Percentiles rank a stretch among this genome's conserved stretches.
Evolutionary conservation across 2,888 invertebrate species (phyloP).

Genomic region (Dicyrtoma fusca): DNA sequence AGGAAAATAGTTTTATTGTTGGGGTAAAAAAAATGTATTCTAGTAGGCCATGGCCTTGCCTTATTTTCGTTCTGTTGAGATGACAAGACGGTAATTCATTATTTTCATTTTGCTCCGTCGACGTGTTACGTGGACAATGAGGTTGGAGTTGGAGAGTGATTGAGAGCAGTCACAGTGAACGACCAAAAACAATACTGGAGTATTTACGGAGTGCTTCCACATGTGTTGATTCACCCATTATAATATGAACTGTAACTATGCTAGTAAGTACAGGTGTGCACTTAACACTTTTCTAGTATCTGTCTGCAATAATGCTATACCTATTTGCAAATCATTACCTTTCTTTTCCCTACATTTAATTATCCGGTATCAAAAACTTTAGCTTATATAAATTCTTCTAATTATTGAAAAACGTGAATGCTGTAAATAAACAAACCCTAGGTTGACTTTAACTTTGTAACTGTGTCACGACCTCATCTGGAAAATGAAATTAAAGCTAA

Average conservation of each 20-base stretch:
- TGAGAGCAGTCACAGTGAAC: constrained; percentile 28
- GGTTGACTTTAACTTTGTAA: too few species aligned
- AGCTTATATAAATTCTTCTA: not conserved
- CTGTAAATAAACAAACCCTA: too few species aligned
- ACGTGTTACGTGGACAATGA: constrained; percentile 18
- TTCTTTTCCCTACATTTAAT: too few species aligned
- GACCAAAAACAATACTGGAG: constrained; percentile 26
- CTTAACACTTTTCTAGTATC: too few species aligned
- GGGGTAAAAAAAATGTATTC: constrained; percentile 19
- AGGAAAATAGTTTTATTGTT: too few species aligned
- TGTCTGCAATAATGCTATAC: not conserved
- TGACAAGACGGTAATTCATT: constrained; percentile 13
- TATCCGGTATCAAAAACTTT: not conserved
- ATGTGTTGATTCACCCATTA: too few species aligned
- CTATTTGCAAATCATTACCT: not conserved
- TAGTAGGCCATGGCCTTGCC: constrained; percentile 38
- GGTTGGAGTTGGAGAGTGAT: constrained; percentile 9
- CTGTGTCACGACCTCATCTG: too few species aligned
- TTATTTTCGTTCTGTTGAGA: constrained; percentile 1
- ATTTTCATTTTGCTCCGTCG: constrained; percentile 6
- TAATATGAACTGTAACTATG: too few species aligned
- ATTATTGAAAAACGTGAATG: not conserved
- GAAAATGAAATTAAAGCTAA: too few species aligned
- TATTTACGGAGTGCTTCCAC: not conserved
- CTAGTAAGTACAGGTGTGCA: too few species aligned